Conservation (phyloP, 2,888 invertebrate genomes). For the Brachyptera putata region DNA sequence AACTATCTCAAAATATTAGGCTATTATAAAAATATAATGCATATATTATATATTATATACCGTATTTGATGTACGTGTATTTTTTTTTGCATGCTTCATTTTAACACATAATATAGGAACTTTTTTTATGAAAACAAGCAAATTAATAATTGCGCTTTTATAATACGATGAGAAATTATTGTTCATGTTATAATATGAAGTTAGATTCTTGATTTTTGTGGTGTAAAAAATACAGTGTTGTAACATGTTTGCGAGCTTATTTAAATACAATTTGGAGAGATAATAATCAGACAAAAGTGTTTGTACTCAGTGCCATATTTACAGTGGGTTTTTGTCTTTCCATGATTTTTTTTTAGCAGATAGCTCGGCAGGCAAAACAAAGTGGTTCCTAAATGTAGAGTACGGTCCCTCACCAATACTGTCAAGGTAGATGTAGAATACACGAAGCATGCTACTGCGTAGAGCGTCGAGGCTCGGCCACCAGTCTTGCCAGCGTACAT, state of each 20-base stretch:
- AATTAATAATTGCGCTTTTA: conserved; percentile 23
- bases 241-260: conserved; percentile 36
- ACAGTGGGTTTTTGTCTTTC: conserved; percentile 29
- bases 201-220: conserved; percentile 21
- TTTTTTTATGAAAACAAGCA: conserved; percentile 8
- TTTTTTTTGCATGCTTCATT: conserved; percentile 30
- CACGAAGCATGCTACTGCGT: no score
- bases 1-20: conserved; percentile 15
- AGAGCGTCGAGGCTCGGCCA: no score
- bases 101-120: conserved; percentile 19
- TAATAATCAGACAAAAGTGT: conserved; percentile 30
- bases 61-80: conserved; percentile 18
- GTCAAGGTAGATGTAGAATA: conserved; percentile 18
- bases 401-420: conserved; percentile 37
- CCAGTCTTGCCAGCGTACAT: no score
- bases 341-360: conserved; percentile 31
- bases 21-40: no score
- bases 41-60: conserved; percentile 11
- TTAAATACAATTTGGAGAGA: conserved; percentile 33
- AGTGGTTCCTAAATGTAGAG: conserved; percentile 39
- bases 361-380: conserved; percentile 35
- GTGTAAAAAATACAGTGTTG: conserved; percentile 21
- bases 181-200: conserved; percentile 5
- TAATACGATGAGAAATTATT: neutral
- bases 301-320: conserved; percentile 36